Base-by-base conservation (phyloP, 2,888 invertebrate genomes). In the Carpatolechia fugitivella region DNA sequence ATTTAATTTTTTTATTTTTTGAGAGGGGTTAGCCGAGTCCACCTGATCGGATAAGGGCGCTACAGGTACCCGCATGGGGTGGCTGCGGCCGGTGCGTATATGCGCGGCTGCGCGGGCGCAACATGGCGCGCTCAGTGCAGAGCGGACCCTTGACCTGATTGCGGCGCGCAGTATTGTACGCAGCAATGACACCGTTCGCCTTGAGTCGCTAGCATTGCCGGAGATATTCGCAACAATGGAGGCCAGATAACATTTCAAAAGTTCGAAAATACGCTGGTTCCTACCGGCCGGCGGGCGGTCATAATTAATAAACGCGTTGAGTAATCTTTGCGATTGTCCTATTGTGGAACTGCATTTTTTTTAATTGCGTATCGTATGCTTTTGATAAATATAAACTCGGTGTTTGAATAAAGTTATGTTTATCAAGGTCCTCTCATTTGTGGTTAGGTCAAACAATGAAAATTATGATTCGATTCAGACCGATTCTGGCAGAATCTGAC, bases 201-300 rank as follows among this genome's bases (percentile, higher is more conserved):
- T 89, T 89, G 89, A 88, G 88, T 80, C 80, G 86, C 80, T 86
- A 87, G 85, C 89, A 88, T 85, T 86, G 88, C 84, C 87, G 86
- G 88, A 89, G 89, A 89, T 90, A 90, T 89, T 88, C 82, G 89
- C 90, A 90, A 90, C 90, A 90, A 90, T 90, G 82, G 89, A 88
- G 87, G 87, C 87, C 87, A 89, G 90, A 90, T 90, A 89, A 86
- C 85, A 77, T 90, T 90, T 82, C 87, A 89, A 89, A 88, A 87
- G 86, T 87, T 85, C 78, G 81, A 89, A 88, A 87, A 90, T 86
- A 80, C 82, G 81, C 78, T 78, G 73, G 73, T 77, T 86, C 81
- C 84, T 74, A 72, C 78, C 79, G 80, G 71, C 71, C 75, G 74
- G 68, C 75, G 68, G 74, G 68, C 75, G 68, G 68, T 65, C 72